phyloP scores from a whole-genome alignment of 2,113 vertebrate genomes.

The Oncorhynchus clarkii region DNA sequence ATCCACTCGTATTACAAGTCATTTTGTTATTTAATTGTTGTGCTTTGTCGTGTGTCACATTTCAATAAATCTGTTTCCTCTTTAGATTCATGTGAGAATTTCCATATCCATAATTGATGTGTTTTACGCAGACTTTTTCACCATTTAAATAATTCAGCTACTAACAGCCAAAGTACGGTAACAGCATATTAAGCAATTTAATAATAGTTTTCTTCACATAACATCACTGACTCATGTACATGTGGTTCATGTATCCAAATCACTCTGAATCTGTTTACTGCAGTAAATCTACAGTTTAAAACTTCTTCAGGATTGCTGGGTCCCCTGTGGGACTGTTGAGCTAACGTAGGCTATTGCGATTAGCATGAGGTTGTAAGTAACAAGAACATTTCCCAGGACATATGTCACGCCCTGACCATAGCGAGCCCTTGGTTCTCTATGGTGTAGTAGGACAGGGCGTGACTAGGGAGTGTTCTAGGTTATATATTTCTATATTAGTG shows the following conservation, averaged over 20 bases:
- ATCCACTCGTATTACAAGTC: conserved; percentile 52
- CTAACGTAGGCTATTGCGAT: too few species aligned
- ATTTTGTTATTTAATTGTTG: conserved; percentile 62
- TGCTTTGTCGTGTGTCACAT: conserved; percentile 67
- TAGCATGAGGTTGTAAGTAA: too few species aligned
- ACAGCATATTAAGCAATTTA: conserved; percentile 63
- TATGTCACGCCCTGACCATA: too few species aligned
- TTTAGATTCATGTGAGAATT: conserved; percentile 53
- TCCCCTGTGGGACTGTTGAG: too few species aligned
- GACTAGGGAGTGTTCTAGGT: too few species aligned
- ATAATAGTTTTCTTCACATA: conserved; percentile 41
- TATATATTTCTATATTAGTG: too few species aligned
- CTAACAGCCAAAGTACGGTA: conserved; percentile 51
- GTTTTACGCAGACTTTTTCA: conserved; percentile 61
- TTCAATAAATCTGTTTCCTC: conserved; percentile 55
- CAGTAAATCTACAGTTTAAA: background rate
- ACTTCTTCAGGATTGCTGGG: too few species aligned
- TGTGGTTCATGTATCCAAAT: conserved; percentile 28
- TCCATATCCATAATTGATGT: conserved; percentile 71
- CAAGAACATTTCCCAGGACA: too few species aligned
- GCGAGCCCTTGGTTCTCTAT: too few species aligned
- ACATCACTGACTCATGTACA: conserved; percentile 24
- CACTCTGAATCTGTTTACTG: conserved; percentile 11
- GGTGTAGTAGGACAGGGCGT: too few species aligned
- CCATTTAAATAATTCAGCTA: conserved; percentile 67